A percentile compares a stretch with the other conserved stretches of the same genome.
These are phyloP conservation scores for Aphis craccivora DNA, from an alignment of 1,140 invertebrate genomes.

Conservation along the genomic window DNA sequence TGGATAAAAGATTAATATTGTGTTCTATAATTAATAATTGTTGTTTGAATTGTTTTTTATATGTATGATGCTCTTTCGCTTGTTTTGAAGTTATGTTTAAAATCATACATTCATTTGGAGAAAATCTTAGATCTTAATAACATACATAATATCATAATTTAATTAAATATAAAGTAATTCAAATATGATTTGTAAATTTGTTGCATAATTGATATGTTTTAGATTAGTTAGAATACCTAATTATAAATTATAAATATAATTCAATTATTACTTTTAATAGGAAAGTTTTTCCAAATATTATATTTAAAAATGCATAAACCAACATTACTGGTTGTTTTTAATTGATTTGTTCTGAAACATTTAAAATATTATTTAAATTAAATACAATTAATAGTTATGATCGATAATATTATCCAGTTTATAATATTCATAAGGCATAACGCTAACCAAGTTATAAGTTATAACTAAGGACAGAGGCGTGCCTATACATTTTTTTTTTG, in stretches of 20 bases:
- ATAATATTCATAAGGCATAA: too few species aligned
- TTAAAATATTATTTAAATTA: too few species aligned
- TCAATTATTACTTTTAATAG: conserved; percentile 6
- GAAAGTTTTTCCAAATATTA: not conserved
- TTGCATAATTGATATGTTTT: too few species aligned
- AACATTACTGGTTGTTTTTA: not conserved
- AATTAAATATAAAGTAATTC: not conserved
- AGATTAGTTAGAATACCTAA: too few species aligned
- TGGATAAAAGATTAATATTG: not conserved
- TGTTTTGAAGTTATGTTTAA: not conserved
- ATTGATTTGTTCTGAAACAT: not conserved
- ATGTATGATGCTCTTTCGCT: not conserved
- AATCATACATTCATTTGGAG: not conserved
- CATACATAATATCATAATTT: not conserved
- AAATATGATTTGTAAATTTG: too few species aligned
- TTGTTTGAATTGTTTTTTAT: not conserved
- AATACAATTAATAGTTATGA: too few species aligned
- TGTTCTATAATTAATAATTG: not conserved
- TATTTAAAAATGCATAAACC: not conserved
- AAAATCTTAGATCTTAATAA: not conserved
- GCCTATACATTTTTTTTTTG: too few species aligned
- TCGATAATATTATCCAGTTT: too few species aligned
- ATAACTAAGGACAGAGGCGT: too few species aligned
- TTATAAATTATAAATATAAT: not conserved
- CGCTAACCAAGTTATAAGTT: too few species aligned